Conservation (phyloP, 2,888 invertebrate genomes). For the Tipula unca region DNA sequence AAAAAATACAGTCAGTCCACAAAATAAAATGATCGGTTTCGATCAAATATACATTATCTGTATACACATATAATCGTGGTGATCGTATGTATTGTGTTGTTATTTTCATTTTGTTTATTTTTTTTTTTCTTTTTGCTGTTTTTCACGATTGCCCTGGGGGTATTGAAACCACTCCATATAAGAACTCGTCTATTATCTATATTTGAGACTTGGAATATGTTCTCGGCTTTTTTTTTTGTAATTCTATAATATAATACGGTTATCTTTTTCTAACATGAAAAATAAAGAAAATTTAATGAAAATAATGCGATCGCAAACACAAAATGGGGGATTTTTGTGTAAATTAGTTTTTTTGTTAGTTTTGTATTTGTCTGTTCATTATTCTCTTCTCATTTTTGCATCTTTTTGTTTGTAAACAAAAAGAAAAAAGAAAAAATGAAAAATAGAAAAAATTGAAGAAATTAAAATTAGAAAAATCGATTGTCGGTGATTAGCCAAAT, state of each 20-base stretch:
- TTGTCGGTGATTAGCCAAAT: not conserved
- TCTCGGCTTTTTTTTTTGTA: not conserved
- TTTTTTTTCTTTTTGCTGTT: not conserved
- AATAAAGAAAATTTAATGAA: not conserved
- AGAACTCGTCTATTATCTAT: slow-evolving; percentile 4
- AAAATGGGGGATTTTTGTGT: not conserved
- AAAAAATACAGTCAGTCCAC: not conserved
- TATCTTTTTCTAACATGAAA: not conserved
- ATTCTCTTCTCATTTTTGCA: not conserved
- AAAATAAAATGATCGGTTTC: not conserved
- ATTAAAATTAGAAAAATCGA: not conserved
- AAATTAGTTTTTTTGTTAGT: not conserved
- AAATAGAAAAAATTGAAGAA: too few relatives aligned
- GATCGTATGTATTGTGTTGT: not conserved
- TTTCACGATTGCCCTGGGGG: not conserved
- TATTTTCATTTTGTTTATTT: not conserved
- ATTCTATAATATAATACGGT: not conserved
- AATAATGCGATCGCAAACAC: not conserved
- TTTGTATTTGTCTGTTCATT: not conserved
- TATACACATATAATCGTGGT: not conserved
- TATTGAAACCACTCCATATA: slow-evolving; percentile 3
- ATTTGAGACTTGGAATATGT: not conserved
- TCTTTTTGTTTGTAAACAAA: not conserved
- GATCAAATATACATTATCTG: not conserved
- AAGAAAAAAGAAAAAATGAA: not conserved